Evolutionary conservation across 2,113 vertebrate genomes (phyloP), one percentile per base, ranked within the genome.

Genomic region (Scytalopus superciliaris): DNA sequence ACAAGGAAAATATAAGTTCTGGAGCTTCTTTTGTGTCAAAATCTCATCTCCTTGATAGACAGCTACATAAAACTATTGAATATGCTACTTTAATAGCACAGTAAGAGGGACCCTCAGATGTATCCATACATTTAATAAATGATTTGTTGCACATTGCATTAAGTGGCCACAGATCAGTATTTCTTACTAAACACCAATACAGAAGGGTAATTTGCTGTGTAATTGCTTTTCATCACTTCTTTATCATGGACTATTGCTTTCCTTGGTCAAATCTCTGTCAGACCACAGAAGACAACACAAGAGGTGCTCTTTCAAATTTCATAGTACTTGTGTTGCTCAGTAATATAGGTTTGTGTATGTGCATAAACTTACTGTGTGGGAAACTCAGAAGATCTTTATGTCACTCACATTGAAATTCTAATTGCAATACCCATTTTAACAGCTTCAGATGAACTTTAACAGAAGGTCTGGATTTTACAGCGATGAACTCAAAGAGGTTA

Each of bases 61-160:
- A 77, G 44, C 56, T 95, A 72, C 87, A 42, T 60, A 68, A 66
- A 93, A 31, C 14, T 45, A 31, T 80, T 60, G 35, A 68, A 52
- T 90, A 28, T n/a, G 56, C 28, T 87, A 23, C 81, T 86, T 59
- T 16, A 77, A n/a, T 22, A 87, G 27, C 44, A 78, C 33, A 91
- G 14, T 59, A 88, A 86, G 59, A 63, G 49, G 23, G 25, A 37
- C 33, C 18, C 18, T 94, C 11, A 10, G 35, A 69, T 77, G 12
- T 35, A 79, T 86, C 91, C 87, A 86, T 77, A 87, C 19, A 52
- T 73, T 35, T 91, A 68, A 97, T 89, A 76, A 59, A 19, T 57
- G 44, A 59, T 90, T 94, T 96, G 62, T 86, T 93, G 91, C 59
- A 93, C 92, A 56, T 81, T 84, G 63, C 60, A 66, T 91, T 81